These are phyloP conservation scores for Apostichopus parvimensis DNA, from an alignment of 35 echinoderm and acorn worm genomes.

Conservation along the genomic window DNA sequence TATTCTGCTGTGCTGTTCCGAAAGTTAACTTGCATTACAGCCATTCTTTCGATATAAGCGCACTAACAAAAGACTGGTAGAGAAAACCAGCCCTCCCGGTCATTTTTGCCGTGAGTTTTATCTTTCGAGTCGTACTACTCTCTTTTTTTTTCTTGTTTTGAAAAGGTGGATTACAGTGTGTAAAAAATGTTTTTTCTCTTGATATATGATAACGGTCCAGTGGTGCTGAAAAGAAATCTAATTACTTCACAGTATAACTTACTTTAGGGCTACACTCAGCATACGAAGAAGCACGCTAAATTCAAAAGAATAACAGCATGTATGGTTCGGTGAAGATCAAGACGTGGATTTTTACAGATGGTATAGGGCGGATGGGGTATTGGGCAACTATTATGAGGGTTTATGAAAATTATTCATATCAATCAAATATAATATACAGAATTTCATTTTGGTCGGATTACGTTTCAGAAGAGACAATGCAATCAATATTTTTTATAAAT, in stretches of 20 bases:
- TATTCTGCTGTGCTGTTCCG: not conserved
- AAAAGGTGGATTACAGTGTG: not conserved
- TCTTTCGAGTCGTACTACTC: not conserved
- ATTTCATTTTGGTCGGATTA: too few species aligned
- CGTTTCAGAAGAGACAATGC: too few species aligned
- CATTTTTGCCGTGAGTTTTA: not conserved
- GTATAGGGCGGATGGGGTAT: too few species aligned
- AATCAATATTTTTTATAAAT: too few species aligned
- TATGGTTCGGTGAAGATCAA: too few species aligned
- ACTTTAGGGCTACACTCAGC: not conserved
- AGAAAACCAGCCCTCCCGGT: not conserved
- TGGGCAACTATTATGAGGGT: too few species aligned
- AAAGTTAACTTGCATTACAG: not conserved
- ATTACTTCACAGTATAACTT: constrained; percentile 12
- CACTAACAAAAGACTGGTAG: not conserved
- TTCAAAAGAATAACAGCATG: too few species aligned
- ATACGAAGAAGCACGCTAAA: not conserved
- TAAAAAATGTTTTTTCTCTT: not conserved
- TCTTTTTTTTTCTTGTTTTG: not conserved
- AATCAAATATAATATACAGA: too few species aligned
- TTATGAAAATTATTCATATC: too few species aligned
- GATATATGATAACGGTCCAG: constrained; percentile 27
- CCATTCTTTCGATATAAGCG: not conserved
- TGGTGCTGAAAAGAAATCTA: constrained; percentile 28
- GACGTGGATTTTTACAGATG: too few species aligned